Conservation (phyloP, 2,888 invertebrate species). For the Agrotis exclamationis region DNA sequence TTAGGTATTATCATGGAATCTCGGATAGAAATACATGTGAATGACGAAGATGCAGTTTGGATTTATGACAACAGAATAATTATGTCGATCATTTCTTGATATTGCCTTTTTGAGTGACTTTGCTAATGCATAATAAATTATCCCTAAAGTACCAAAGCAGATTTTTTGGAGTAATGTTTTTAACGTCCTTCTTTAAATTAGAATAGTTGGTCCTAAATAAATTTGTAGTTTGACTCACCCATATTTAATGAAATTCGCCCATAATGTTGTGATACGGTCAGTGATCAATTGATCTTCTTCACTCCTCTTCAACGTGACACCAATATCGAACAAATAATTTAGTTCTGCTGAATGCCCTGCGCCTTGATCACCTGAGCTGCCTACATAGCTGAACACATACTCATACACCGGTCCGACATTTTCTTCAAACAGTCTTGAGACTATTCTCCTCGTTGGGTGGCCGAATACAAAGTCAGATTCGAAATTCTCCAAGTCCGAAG, state of each 20-base stretch:
- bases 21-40: neutral
- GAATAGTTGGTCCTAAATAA: neutral
- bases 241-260: conserved; percentile 86
- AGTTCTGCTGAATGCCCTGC: conserved; percentile 81
- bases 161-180: neutral
- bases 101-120: neutral
- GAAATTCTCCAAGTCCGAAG: conserved; percentile 75
- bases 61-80: neutral
- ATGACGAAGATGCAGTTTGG: neutral
- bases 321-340: conserved; percentile 78
- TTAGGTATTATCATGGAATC: neutral
- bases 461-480: conserved; percentile 83
- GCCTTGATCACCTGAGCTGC: conserved; percentile 68
- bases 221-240: conserved; percentile 74
- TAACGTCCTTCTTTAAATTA: neutral
- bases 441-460: conserved; percentile 82
- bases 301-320: conserved; percentile 56
- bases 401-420: conserved; percentile 80
- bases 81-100: neutral
- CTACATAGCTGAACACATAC: conserved; percentile 82
- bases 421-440: conserved; percentile 77
- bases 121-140: neutral
- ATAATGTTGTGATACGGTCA: conserved; percentile 80
- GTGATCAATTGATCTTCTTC: conserved; percentile 75
- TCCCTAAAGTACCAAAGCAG: too few species aligned